Percentiles rank a stretch among this genome's conserved stretches.
Evolutionary conservation across 2,888 invertebrate genomes (phyloP).

Genomic region (Stomorhina lunata): DNA sequence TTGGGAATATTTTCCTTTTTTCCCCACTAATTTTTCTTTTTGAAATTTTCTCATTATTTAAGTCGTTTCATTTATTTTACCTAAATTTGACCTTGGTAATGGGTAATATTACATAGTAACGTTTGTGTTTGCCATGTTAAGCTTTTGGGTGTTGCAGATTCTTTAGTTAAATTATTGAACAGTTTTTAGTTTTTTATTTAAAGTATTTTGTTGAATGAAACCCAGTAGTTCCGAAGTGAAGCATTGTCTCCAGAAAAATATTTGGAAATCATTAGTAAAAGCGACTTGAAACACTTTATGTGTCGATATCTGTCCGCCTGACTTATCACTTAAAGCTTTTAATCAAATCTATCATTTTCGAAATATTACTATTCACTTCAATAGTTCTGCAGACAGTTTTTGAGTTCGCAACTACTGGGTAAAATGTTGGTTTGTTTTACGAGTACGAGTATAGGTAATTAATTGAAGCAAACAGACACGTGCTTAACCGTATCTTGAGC

Average conservation of each 20-base stretch:
- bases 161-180: conserved; percentile 4
- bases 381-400: too few species aligned
- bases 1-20: neutral
- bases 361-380: too few species aligned
- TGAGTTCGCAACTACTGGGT: too few species aligned
- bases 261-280: too few species aligned
- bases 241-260: too few species aligned
- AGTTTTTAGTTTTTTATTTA: neutral
- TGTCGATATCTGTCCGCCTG: too few species aligned
- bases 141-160: conserved; percentile 7
- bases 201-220: conserved; percentile 13
- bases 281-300: too few species aligned
- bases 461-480: conserved; percentile 60
- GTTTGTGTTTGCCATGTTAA: conserved; percentile 28
- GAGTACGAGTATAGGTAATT: conserved; percentile 43
- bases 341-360: too few species aligned
- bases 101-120: conserved; percentile 48
- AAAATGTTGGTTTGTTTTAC: too few species aligned
- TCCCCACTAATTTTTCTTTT: neutral
- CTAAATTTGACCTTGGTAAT: conserved; percentile 56
- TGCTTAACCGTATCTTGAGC: conserved; percentile 50
- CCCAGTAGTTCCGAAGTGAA: neutral
- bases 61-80: conserved; percentile 30
- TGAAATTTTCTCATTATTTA: neutral
- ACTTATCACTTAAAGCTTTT: too few species aligned